These are phyloP conservation scores for Psittacus erithacus DNA, from an alignment of 2,113 vertebrate species.

Conservation along the genomic window DNA sequence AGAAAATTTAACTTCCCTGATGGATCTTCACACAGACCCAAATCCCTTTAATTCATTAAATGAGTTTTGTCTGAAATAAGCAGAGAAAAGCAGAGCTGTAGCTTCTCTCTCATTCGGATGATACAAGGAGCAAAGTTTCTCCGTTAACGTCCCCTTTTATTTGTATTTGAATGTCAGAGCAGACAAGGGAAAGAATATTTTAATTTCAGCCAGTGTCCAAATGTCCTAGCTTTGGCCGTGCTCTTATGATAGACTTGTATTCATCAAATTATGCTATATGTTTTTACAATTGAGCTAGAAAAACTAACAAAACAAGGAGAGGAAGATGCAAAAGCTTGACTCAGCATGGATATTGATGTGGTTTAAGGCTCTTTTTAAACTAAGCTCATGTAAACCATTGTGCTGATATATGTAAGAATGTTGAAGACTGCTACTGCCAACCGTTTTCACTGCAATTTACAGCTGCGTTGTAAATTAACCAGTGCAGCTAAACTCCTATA, in stretches of 20 bases:
- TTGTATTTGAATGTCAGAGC: background rate
- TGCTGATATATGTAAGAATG: slow-evolving; percentile 47
- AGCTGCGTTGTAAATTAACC: slow-evolving; percentile 52
- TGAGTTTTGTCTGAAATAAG: background rate
- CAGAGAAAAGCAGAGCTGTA: background rate
- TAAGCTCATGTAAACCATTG: slow-evolving; percentile 33
- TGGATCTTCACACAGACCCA: background rate
- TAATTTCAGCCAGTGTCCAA: background rate
- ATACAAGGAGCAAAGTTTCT: background rate
- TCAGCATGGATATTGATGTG: slow-evolving; percentile 43
- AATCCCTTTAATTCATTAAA: background rate
- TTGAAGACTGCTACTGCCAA: slow-evolving; percentile 39
- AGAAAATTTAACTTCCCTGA: background rate
- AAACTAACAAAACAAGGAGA: background rate
- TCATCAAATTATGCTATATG: background rate
- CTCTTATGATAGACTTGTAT: background rate
- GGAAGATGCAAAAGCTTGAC: background rate
- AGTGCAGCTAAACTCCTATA: slow-evolving; percentile 53
- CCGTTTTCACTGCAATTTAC: slow-evolving; percentile 52
- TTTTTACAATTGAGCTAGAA: background rate
- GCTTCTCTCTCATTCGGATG: background rate
- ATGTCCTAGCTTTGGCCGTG: background rate
- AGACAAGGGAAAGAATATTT: background rate
- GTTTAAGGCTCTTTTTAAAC: slow-evolving; percentile 53
- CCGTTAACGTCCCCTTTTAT: background rate